These are phyloP conservation scores for Criorhina ranunculi DNA, from an alignment of 2,888 invertebrate genomes.

Conservation along the genomic window DNA sequence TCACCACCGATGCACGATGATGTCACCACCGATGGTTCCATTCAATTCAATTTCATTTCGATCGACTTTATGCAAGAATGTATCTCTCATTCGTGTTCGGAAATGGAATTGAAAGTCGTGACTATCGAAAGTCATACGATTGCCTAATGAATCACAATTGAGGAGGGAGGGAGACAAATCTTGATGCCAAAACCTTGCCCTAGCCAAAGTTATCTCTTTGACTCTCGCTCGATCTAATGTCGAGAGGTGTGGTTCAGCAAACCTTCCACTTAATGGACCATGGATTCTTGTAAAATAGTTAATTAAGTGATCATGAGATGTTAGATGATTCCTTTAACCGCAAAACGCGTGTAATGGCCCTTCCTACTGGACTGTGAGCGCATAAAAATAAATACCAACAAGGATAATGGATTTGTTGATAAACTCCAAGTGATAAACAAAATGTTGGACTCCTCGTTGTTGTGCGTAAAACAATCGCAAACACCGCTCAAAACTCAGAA, in stretches of 20 bases:
- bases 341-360: slow-evolving; percentile 13
- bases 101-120: background rate
- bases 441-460: slow-evolving; percentile 19
- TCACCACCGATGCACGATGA: slow-evolving; percentile 14
- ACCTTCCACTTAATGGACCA: slow-evolving; percentile 7
- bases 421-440: slow-evolving; percentile 57
- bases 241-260: slow-evolving; percentile 24
- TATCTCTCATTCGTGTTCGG: background rate
- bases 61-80: background rate
- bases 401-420: slow-evolving; percentile 67
- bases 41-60: background rate
- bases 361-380: slow-evolving; percentile 4
- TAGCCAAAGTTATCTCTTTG: slow-evolving; percentile 2
- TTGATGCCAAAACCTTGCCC: slow-evolving; percentile 11
- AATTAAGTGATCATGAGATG: slow-evolving; percentile 73
- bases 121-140: background rate
- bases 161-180: slow-evolving; percentile 1
- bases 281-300: slow-evolving; percentile 33
- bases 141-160: background rate
- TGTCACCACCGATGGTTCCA: background rate
- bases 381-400: slow-evolving; percentile 13
- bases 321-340: slow-evolving; percentile 50
- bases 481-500: background rate
- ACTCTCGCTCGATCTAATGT: slow-evolving; percentile 17
- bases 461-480: slow-evolving; percentile 56